These are phyloP conservation scores for Tetranychus cinnabarinus DNA, from an alignment of 1,140 invertebrate genomes.

Conservation along the genomic window DNA sequence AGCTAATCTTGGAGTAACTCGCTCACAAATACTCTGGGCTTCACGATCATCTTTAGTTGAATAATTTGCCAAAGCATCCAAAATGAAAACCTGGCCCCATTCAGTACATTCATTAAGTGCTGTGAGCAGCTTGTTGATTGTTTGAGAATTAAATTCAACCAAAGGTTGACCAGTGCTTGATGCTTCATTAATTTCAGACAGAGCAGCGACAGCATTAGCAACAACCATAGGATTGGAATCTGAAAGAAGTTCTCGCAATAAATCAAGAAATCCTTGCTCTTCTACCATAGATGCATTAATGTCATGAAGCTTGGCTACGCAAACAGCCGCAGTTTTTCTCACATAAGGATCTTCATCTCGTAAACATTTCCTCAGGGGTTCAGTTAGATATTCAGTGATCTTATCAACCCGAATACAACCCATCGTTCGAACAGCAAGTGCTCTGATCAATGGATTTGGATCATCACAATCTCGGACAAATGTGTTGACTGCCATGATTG, in stretches of 20 bases:
- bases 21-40: slow-evolving; percentile 96
- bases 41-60: slow-evolving; percentile 89
- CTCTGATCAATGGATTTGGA: slow-evolving; percentile 93
- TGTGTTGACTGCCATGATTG: slow-evolving; percentile 99
- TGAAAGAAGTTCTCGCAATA: slow-evolving; percentile 81
- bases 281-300: slow-evolving; percentile 93
- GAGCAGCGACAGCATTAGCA: slow-evolving; percentile 92
- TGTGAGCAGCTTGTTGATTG: slow-evolving; percentile 93
- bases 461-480: slow-evolving; percentile 99
- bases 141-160: slow-evolving; percentile 89
- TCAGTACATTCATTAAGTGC: slow-evolving; percentile 98
- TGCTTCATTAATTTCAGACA: slow-evolving; percentile 95
- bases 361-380: slow-evolving; percentile 89
- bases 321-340: slow-evolving; percentile 94
- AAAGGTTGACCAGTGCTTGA: slow-evolving; percentile 71
- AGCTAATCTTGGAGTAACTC: slow-evolving; percentile 87
- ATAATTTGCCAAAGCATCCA: slow-evolving; percentile 94
- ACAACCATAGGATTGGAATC: slow-evolving; percentile 99
- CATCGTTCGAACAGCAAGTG: slow-evolving; percentile 96
- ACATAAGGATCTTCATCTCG: slow-evolving; percentile 99
- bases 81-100: slow-evolving; percentile 95
- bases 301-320: slow-evolving; percentile 96
- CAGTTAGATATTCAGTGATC: slow-evolving; percentile 98
- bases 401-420: slow-evolving; percentile 99
- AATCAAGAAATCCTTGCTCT: slow-evolving; percentile 93